Percentiles rank a stretch among this genome's conserved stretches.
Evolutionary conservation across 2,797 vertebrate species (phyloP).

Genomic region (Merluccius polli): DNA sequence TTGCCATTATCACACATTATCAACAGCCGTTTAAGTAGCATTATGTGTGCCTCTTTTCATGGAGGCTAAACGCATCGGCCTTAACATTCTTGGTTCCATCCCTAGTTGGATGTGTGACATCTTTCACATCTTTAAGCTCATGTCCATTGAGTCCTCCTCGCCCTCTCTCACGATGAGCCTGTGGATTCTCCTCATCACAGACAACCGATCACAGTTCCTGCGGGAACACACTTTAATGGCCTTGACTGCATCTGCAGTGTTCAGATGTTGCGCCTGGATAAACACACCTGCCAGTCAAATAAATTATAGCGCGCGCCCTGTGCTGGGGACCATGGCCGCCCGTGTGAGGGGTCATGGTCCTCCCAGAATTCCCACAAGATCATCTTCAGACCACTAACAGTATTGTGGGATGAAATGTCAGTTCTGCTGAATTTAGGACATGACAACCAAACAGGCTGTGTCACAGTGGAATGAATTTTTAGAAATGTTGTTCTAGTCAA

Average conservation of each 20-base stretch:
- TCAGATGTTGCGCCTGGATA: slow-evolving; percentile 55
- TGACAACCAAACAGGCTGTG: not conserved
- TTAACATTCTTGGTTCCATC: not conserved
- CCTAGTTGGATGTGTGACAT: not conserved
- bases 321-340: slow-evolving; percentile 41
- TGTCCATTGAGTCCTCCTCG: not conserved
- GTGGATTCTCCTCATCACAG: slow-evolving; percentile 55
- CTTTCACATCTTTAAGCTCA: not conserved
- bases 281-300: slow-evolving; percentile 62
- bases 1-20: not conserved
- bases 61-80: not conserved
- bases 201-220: slow-evolving; percentile 44
- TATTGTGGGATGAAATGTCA: not conserved
- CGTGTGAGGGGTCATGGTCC: slow-evolving; percentile 23
- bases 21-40: not conserved
- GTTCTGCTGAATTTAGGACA: not conserved
- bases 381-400: slow-evolving; percentile 30
- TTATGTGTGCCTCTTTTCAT: not conserved
- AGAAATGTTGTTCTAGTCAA: not conserved
- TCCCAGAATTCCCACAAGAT: slow-evolving; percentile 41
- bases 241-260: slow-evolving; percentile 37
- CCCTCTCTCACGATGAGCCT: slow-evolving; percentile 40
- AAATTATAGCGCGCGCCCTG: slow-evolving; percentile 50
- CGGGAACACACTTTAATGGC: slow-evolving; percentile 49
- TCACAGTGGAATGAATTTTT: not conserved